Conservation (phyloP, 2,113 vertebrate genomes). For the Hepsetus odoe region DNA sequence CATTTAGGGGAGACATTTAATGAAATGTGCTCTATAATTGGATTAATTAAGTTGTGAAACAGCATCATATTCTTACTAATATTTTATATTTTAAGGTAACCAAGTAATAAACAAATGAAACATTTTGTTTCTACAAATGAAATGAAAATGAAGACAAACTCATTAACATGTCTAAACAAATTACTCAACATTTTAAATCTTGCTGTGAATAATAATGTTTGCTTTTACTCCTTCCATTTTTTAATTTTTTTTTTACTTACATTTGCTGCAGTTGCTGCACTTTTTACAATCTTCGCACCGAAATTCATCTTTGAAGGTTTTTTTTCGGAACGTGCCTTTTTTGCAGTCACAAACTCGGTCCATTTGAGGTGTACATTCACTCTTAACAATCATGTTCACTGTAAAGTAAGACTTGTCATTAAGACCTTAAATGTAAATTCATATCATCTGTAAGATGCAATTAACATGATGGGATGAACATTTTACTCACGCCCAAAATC, state of each 20-base stretch:
- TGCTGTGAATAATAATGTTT: not conserved
- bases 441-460: not conserved
- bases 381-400: not conserved
- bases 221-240: too few species aligned
- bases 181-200: not conserved
- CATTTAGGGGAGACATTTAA: too few species aligned
- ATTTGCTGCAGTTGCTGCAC: constrained; percentile 18
- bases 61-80: too few species aligned
- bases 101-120: too few species aligned
- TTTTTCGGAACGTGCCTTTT: constrained; percentile 7
- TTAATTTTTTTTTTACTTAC: not conserved
- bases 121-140: too few species aligned
- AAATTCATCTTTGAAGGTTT: rapidly evolving
- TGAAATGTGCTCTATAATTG: too few species aligned
- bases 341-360: constrained; percentile 39
- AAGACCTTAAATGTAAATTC: not conserved
- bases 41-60: too few species aligned
- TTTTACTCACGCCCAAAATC: not conserved
- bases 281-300: constrained; percentile 10
- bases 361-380: not conserved
- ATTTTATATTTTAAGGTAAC: too few species aligned
- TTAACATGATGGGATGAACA: not conserved
- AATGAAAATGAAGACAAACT: too few species aligned
- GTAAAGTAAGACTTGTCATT: constrained; percentile 21
- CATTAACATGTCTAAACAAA: not conserved